These are phyloP conservation scores for Drosophila simulans DNA, from an alignment of 1,140 invertebrate genomes.

Conservation along the genomic window DNA sequence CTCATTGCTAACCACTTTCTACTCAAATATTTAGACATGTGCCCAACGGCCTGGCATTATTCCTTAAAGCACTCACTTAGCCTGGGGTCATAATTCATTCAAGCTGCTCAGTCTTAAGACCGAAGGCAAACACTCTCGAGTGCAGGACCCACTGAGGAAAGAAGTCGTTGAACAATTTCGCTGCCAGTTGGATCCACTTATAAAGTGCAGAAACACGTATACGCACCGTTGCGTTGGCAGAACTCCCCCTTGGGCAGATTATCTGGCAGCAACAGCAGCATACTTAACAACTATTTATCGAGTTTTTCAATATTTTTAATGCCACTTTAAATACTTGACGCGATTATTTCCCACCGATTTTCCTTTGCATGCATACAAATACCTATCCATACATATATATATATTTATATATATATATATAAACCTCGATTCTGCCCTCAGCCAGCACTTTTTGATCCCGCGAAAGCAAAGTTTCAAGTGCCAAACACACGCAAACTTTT, in stretches of 20 bases:
- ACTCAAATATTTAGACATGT: constrained; percentile 3
- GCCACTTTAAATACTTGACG: constrained; percentile 80
- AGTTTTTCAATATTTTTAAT: constrained; percentile 83
- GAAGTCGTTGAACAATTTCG: neutral
- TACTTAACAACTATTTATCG: constrained; percentile 81
- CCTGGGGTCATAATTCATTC: constrained; percentile 3
- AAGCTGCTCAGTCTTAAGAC: constrained; percentile 10
- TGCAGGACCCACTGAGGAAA: neutral
- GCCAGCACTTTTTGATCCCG: constrained; percentile 33
- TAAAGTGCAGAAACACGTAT: constrained; percentile 48
- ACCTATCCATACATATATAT: constrained; percentile 1
- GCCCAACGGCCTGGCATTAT: constrained; percentile 1
- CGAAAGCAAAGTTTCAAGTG: constrained; percentile 69
- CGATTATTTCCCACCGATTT: constrained; percentile 80
- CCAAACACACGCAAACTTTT: constrained; percentile 81
- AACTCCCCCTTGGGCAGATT: constrained; percentile 15
- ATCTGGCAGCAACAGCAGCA: constrained; percentile 26
- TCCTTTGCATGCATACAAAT: constrained; percentile 56
- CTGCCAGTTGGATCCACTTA: constrained; percentile 16
- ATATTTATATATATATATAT: constrained; percentile 10
- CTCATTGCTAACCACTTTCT: neutral
- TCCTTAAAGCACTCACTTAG: constrained; percentile 8
- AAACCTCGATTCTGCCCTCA: constrained; percentile 3
- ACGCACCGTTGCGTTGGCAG: constrained; percentile 40
- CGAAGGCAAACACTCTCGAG: constrained; percentile 5